Percentiles rank a stretch among this genome's conserved stretches.
phyloP scores from a whole-genome alignment of 2,888 invertebrate species.

The Unio delphinus region DNA sequence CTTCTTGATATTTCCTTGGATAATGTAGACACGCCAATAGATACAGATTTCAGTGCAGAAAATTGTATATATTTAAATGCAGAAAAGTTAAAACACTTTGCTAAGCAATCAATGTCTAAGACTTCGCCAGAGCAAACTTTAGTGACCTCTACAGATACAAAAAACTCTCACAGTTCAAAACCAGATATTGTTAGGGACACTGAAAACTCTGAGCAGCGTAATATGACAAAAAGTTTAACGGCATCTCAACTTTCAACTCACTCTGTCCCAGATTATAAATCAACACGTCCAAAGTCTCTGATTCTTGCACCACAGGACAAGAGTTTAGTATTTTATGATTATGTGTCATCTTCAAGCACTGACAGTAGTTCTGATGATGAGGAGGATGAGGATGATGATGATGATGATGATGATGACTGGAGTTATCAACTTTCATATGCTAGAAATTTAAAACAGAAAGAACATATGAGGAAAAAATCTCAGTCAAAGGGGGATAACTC shows the following conservation, averaged over 20 bases:
- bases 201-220: conserved; percentile 38
- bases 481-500: conserved; percentile 17
- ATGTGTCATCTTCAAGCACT: conserved; percentile 49
- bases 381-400: conserved; percentile 42
- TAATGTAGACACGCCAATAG: conserved; percentile 48
- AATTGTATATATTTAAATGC: conserved; percentile 21
- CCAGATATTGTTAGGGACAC: conserved; percentile 50
- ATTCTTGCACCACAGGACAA: conserved; percentile 55
- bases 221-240: conserved; percentile 28
- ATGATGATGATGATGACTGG: conserved; percentile 33
- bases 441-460: conserved; percentile 31
- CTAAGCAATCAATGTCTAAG: too few relatives aligned
- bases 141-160: too few relatives aligned
- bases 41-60: conserved; percentile 55
- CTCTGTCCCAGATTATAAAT: conserved; percentile 29
- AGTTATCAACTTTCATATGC: conserved; percentile 32
- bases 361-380: conserved; percentile 42
- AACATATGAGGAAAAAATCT: conserved; percentile 9
- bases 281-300: conserved; percentile 43
- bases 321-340: conserved; percentile 49
- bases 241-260: conserved; percentile 32
- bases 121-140: too few relatives aligned
- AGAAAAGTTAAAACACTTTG: too few relatives aligned
- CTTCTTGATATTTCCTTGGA: conserved; percentile 59
- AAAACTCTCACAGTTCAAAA: conserved; percentile 22